phyloP scores from a whole-genome alignment of 2,113 vertebrate genomes.

The Brienomyrus longianalis region DNA sequence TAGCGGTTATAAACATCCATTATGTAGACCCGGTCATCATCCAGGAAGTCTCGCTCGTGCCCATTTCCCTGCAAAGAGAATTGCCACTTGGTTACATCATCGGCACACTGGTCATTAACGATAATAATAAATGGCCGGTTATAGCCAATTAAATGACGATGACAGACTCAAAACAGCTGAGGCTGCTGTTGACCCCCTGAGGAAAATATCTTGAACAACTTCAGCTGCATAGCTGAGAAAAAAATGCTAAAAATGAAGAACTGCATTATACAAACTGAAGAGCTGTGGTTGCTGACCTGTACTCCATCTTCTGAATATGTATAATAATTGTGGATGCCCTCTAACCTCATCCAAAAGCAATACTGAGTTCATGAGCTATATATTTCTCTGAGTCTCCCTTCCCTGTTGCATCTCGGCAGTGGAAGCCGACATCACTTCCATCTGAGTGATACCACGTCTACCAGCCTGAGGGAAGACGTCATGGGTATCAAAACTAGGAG shows the following conservation, averaged over 20 bases:
- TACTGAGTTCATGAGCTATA: not conserved
- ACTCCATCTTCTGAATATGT: not conserved
- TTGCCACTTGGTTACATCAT: not conserved
- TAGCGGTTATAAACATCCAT: conserved; percentile 92
- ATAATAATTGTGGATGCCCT: not conserved
- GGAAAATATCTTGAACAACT: not conserved
- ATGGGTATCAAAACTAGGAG: not conserved
- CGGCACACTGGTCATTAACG: not conserved
- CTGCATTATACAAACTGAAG: not conserved
- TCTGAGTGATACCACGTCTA: not conserved
- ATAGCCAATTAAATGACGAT: conserved; percentile 2
- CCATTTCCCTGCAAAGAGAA: conserved; percentile 77
- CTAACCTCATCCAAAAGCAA: not conserved
- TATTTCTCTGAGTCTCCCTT: not conserved
- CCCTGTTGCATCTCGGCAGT: not conserved
- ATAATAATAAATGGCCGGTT: not conserved
- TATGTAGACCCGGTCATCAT: conserved; percentile 83
- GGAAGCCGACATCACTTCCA: not conserved
- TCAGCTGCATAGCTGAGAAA: not conserved
- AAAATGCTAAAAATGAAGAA: not conserved
- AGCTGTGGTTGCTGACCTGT: not conserved
- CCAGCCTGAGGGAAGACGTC: not conserved
- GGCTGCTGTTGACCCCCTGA: not conserved
- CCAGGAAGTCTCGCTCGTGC: conserved; percentile 89
- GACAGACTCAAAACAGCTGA: not conserved